Base-by-base conservation (phyloP, 2,888 invertebrate genomes). In the Heliconius charithonia region DNA sequence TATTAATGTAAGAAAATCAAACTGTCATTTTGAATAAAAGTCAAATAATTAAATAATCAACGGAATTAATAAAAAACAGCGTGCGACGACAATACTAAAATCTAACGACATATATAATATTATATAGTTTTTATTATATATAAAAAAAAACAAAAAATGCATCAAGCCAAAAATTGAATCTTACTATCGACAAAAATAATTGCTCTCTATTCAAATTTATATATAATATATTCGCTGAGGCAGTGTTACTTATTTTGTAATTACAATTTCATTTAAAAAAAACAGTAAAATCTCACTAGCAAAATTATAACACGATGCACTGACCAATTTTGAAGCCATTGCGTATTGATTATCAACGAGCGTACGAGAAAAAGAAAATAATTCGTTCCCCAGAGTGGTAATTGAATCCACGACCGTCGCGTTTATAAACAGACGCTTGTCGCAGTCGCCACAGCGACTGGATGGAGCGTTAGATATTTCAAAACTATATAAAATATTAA, bases 51-150 rank as follows among this genome's bases (percentile, higher is more conserved):
- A 62, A 59, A 59, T 25, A 59, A 62, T n/a, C n/a, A 59, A 59
- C 12, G 12, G 3, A 62, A 25, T 22, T 51, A 22, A 51, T n/a
- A 70, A 71, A 29, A 71, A 72, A 59, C 27, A n/a, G 12, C 7
- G 59, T 72, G 72, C 72, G 59, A 59, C 72, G 72, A 37, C 72
- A 72, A 37, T n/a, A 59, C 32, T 72, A 32, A 51, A 51, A 45
- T 56, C n/a, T 56, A 56, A n/a, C 12, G 25, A 56, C 32, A 32
- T 56, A 32, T 7, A 27, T 51, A 51, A 51, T 51, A 19, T 51
- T 51, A 19, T 51, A 51, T 19, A 51, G 3, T 59, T n/a, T 59
- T n/a, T 59, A 59, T 59, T 59, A 66, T 12, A 41, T n/a, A 29
- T 7, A 12, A 25, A 41, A n/a, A 41, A 13, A 67, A 41, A 6